These are phyloP conservation scores for Agelaius tricolor DNA, from an alignment of 2,113 vertebrate species.

Conservation along the genomic window DNA sequence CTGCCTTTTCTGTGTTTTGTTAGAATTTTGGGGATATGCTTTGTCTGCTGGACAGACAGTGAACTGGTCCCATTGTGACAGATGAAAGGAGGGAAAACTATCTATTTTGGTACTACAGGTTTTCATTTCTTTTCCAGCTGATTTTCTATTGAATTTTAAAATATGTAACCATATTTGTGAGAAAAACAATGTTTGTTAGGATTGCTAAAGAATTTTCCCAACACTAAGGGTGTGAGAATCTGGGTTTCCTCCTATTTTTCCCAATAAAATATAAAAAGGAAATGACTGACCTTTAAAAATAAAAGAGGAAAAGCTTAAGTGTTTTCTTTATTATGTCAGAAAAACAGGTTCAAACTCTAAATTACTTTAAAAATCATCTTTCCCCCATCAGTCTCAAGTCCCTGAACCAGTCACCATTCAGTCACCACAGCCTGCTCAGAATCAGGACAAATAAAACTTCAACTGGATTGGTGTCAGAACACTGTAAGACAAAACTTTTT, in stretches of 20 bases:
- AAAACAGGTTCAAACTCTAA: neutral
- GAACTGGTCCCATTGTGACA: neutral
- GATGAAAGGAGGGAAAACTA: neutral
- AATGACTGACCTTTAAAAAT: slow-evolving; percentile 27
- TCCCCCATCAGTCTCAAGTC: neutral
- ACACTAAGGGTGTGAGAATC: slow-evolving; percentile 29
- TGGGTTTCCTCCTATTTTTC: slow-evolving; percentile 45
- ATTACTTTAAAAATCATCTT: neutral
- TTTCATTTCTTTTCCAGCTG: neutral
- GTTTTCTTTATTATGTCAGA: slow-evolving; percentile 25
- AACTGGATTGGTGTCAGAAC: neutral
- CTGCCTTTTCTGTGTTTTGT: neutral
- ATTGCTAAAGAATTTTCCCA: neutral
- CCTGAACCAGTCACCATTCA: neutral
- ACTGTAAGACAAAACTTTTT: accelerated
- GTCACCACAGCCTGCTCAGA: neutral
- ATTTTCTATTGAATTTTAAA: neutral
- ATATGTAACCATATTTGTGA: neutral
- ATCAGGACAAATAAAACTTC: neutral
- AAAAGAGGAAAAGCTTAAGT: neutral
- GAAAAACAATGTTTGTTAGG: neutral
- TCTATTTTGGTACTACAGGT: neutral
- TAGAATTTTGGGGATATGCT: neutral
- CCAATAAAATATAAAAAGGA: slow-evolving; percentile 14
- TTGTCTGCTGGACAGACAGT: neutral